phyloP scores from a whole-genome alignment of 2,797 vertebrate genomes.

The Pelochelys cantorii region DNA sequence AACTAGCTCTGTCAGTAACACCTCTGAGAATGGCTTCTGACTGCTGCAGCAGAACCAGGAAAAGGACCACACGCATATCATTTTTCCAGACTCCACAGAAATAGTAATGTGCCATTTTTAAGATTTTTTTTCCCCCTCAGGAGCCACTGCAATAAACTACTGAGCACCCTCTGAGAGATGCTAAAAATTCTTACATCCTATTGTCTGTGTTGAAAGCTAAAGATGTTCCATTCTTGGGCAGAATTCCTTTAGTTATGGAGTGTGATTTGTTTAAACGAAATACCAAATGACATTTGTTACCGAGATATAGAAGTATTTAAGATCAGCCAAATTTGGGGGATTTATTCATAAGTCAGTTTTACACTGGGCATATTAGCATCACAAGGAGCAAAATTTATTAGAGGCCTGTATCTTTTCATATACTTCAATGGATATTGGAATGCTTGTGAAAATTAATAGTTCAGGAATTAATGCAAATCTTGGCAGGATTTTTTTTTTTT shows the following conservation, averaged over 20 bases:
- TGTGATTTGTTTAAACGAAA: no score
- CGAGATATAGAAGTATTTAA: no score
- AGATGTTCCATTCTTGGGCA: no score
- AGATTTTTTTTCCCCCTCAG: background rate
- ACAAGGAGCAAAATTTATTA: no score
- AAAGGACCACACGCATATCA: background rate
- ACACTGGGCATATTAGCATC: no score
- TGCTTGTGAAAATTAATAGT: background rate
- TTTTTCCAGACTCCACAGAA: background rate
- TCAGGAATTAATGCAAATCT: background rate
- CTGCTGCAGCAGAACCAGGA: background rate
- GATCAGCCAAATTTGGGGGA: no score
- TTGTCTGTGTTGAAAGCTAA: no score
- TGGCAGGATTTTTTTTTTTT: background rate
- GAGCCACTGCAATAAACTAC: background rate
- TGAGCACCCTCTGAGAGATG: fast-evolving
- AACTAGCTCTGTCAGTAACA: fast-evolving
- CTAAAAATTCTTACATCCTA: background rate
- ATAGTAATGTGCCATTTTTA: background rate
- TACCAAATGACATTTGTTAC: no score
- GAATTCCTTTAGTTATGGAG: no score
- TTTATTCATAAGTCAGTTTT: no score
- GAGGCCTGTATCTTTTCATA: no score
- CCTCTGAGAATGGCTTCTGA: background rate
- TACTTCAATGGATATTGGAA: no score